Conservation (phyloP, 2,888 invertebrate genomes). For the Exocentrus adspersus region DNA sequence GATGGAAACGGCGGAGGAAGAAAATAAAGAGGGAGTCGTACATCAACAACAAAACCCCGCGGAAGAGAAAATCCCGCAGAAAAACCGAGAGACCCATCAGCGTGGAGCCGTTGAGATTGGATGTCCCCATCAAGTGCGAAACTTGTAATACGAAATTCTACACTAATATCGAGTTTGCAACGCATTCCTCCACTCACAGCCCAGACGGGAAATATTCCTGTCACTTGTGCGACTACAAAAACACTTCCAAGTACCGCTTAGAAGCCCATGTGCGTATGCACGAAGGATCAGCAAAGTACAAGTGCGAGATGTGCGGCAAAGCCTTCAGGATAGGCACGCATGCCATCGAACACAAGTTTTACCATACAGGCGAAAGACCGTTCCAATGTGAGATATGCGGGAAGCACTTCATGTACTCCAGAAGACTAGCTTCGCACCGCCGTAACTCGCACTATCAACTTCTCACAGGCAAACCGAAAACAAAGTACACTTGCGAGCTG, state of each 20-base stretch:
- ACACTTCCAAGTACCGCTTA: constrained; percentile 47
- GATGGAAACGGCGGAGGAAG: not conserved
- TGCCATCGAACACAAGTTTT: constrained; percentile 62
- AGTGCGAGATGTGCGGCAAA: constrained; percentile 49
- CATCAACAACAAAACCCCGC: not conserved
- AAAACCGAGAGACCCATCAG: constrained; percentile 19
- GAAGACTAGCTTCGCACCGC: constrained; percentile 66
- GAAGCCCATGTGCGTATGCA: constrained; percentile 54
- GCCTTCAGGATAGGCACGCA: constrained; percentile 61
- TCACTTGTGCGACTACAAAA: constrained; percentile 45
- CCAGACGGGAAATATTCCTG: constrained; percentile 48
- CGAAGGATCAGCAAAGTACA: constrained; percentile 47
- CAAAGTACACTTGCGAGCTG: constrained; percentile 58
- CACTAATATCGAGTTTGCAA: constrained; percentile 54
- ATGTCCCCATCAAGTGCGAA: constrained; percentile 64
- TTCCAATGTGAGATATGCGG: constrained; percentile 54
- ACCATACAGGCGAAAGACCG: constrained; percentile 65
- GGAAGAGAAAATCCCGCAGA: not conserved
- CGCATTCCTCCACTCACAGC: constrained; percentile 56
- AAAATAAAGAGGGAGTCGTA: not conserved
- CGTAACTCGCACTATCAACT: constrained; percentile 65
- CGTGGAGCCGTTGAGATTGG: constrained; percentile 45
- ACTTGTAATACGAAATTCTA: constrained; percentile 66
- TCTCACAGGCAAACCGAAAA: constrained; percentile 53
- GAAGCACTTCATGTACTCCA: constrained; percentile 65